These are phyloP conservation scores for Eurystomus gularis DNA, from an alignment of 2,113 vertebrate species.

Conservation along the genomic window DNA sequence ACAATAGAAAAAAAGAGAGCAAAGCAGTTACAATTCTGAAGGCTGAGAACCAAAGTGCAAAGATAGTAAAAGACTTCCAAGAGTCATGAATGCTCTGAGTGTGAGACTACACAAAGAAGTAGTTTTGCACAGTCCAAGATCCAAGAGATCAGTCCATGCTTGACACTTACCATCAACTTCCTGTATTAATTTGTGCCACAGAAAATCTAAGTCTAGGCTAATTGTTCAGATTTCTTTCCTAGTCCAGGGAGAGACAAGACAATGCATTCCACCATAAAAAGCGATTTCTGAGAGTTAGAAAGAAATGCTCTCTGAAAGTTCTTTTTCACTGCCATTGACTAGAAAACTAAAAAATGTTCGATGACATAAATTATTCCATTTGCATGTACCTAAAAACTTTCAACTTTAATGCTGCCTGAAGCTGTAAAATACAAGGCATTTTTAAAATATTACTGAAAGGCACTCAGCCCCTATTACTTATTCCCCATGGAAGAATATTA, in stretches of 20 bases:
- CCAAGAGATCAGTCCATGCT: not conserved
- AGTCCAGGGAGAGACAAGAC: not conserved
- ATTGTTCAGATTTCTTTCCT: not conserved
- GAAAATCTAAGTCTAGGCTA: not conserved
- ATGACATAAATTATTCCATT: constrained; percentile 21
- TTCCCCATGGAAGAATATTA: not conserved
- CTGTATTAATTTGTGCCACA: not conserved
- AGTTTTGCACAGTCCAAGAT: not conserved
- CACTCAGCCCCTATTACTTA: constrained; percentile 1
- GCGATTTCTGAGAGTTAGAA: not conserved
- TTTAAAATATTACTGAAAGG: constrained; percentile 31
- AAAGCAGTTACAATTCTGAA: not conserved
- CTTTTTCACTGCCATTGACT: not conserved
- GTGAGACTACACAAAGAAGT: not conserved
- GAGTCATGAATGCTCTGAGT: not conserved
- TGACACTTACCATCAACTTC: not conserved
- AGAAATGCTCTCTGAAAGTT: not conserved
- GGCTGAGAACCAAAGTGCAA: not conserved
- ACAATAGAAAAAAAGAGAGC: not conserved
- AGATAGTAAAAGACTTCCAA: not conserved
- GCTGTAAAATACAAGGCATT: not conserved
- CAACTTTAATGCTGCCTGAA: not conserved
- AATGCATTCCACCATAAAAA: not conserved
- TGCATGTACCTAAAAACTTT: not conserved
- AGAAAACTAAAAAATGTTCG: not conserved